phyloP scores from a whole-genome alignment of 2,113 vertebrate species.

The Choloepus hoffmanni region DNA sequence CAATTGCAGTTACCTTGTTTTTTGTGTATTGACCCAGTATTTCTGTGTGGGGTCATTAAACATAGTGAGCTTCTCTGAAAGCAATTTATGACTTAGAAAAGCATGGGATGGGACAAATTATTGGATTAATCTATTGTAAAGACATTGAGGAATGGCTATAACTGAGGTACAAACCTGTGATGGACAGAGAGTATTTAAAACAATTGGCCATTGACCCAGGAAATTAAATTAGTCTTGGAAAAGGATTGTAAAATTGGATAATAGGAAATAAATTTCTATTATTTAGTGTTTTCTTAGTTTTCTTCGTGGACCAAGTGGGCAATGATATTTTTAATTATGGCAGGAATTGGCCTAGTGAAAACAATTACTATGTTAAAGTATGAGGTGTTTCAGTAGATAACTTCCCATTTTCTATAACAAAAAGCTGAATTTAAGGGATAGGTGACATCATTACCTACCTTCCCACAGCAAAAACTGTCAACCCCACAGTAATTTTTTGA shows the following conservation, averaged over 20 bases:
- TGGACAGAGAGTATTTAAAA: not conserved
- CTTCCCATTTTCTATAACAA: not conserved
- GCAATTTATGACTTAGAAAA: not conserved
- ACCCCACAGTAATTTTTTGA: slow-evolving; percentile 71
- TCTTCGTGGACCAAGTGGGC: not conserved
- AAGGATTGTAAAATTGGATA: not conserved
- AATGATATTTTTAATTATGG: not conserved
- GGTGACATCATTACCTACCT: slow-evolving; percentile 67
- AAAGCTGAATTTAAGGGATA: not conserved
- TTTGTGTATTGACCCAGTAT: not conserved
- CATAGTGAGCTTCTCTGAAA: not conserved
- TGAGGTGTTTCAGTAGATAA: not conserved
- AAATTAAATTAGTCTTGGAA: not conserved
- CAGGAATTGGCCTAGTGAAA: not conserved
- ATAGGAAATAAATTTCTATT: not conserved
- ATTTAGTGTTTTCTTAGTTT: not conserved
- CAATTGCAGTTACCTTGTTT: not conserved
- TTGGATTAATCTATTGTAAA: not conserved
- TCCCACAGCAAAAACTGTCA: slow-evolving; percentile 82
- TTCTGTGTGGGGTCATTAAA: not conserved
- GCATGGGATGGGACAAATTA: not conserved
- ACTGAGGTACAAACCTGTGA: not conserved
- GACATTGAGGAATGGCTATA: not conserved
- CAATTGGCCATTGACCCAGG: not conserved
- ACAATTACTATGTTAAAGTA: not conserved